Percentiles rank a stretch among this genome's conserved stretches.
These are phyloP conservation scores for Hypolimnas misippus DNA, from an alignment of 2,888 invertebrate species.

Conservation along the genomic window DNA sequence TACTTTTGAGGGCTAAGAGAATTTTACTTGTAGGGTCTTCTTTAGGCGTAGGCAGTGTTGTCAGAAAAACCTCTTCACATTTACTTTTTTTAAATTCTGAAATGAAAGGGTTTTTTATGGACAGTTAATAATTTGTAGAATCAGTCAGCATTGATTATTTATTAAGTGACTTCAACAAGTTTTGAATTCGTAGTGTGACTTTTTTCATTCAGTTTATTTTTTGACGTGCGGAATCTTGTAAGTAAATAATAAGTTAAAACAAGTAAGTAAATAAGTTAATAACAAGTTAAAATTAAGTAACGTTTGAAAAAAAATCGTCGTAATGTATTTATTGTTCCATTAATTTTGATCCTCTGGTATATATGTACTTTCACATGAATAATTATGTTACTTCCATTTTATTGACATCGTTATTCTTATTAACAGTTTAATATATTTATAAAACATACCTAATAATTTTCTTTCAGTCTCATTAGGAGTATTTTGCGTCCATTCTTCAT, in stretches of 20 bases:
- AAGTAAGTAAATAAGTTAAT: no score
- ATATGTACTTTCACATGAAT: no score
- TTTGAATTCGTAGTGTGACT: no score
- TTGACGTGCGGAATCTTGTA: no score
- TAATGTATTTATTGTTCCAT: no score
- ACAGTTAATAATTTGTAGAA: not conserved
- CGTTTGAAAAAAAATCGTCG: no score
- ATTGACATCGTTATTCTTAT: no score
- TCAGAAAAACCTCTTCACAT: slow-evolving; percentile 64
- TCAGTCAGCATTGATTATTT: not conserved
- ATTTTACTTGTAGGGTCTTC: slow-evolving; percentile 73
- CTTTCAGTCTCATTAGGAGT: slow-evolving; percentile 64
- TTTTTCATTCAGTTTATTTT: no score
- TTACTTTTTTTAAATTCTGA: slow-evolving; percentile 61
- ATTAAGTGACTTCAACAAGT: not conserved
- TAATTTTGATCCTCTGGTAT: no score
- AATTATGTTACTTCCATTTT: not conserved
- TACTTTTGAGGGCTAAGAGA: slow-evolving; percentile 69
- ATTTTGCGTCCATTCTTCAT: slow-evolving; percentile 60
- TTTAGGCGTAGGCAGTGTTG: slow-evolving; percentile 68
- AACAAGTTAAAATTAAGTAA: no score
- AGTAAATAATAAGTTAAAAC: no score
- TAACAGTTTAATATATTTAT: not conserved
- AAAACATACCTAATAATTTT: slow-evolving; percentile 60
- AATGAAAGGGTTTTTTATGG: no score